A percentile compares a stretch with the other conserved stretches of the same genome.
phyloP scores from a whole-genome alignment of 1,140 invertebrate species.

The Thaumetopoea pityocampa region DNA sequence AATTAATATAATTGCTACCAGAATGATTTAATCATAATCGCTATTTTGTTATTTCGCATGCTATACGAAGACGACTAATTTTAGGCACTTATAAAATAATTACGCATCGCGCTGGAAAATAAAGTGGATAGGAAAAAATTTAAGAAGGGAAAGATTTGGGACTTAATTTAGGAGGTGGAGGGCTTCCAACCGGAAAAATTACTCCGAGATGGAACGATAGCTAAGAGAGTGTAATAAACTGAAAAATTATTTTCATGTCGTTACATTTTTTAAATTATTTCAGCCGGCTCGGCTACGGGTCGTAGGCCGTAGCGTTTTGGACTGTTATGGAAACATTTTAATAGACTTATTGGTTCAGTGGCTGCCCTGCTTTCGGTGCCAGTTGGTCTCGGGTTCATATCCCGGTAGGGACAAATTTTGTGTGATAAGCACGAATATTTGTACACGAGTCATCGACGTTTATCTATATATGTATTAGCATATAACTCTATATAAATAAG shows the following conservation, averaged over 20 bases:
- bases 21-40: neutral
- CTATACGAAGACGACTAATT: slow-evolving; percentile 2
- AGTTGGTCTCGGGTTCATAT: too few species aligned
- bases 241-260: slow-evolving; percentile 4
- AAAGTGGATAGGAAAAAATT: slow-evolving; percentile 9
- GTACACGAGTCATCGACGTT: too few species aligned
- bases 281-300: too few species aligned
- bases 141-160: slow-evolving; percentile 1
- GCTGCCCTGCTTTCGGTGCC: too few species aligned
- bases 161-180: neutral
- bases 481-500: too few species aligned
- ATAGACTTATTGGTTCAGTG: too few species aligned
- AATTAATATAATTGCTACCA: slow-evolving; percentile 2
- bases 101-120: slow-evolving; percentile 1
- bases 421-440: too few species aligned
- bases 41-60: slow-evolving; percentile 3
- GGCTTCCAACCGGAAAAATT: slow-evolving; percentile 19
- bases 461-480: too few species aligned
- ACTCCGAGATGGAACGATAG: slow-evolving; percentile 7
- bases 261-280: slow-evolving; percentile 5
- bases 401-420: too few species aligned
- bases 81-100: slow-evolving; percentile 11
- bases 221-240: too few species aligned
- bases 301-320: too few species aligned
- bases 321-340: too few species aligned